phyloP scores from a whole-genome alignment of 2,888 invertebrate species.

The Noctua janthina region DNA sequence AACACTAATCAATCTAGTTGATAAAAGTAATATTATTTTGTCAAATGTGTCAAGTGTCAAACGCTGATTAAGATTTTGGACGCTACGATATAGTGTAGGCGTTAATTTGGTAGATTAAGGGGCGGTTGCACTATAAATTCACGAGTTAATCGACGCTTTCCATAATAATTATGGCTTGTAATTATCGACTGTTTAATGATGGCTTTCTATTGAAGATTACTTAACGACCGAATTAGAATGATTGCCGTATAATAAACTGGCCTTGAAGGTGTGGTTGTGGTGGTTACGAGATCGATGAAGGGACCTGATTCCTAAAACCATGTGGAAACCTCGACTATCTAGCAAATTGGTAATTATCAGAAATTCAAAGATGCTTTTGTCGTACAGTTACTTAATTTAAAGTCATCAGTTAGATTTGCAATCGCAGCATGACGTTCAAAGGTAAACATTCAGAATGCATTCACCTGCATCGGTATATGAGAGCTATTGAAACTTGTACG shows the following conservation, averaged over 20 bases:
- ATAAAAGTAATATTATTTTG: slow-evolving; percentile 60
- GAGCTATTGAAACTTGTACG: slow-evolving; percentile 21
- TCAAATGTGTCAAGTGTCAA: slow-evolving; percentile 55
- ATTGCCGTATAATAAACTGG: slow-evolving; percentile 1
- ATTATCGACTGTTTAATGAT: slow-evolving; percentile 21
- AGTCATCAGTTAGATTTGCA: slow-evolving; percentile 6
- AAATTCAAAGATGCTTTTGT: background rate
- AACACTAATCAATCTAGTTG: slow-evolving; percentile 61
- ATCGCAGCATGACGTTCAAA: slow-evolving; percentile 11
- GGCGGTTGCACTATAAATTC: slow-evolving; percentile 25
- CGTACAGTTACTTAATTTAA: background rate
- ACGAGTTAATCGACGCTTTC: slow-evolving; percentile 8
- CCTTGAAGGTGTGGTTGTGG: background rate
- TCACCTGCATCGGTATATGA: background rate
- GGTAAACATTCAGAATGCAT: slow-evolving; percentile 22
- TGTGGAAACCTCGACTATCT: background rate
- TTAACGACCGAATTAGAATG: slow-evolving; percentile 13
- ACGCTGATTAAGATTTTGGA: slow-evolving; percentile 48
- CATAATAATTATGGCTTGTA: slow-evolving; percentile 25
- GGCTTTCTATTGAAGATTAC: slow-evolving; percentile 6
- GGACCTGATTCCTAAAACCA: background rate
- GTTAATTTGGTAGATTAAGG: slow-evolving; percentile 35
- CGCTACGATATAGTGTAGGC: slow-evolving; percentile 6
- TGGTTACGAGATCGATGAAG: background rate
- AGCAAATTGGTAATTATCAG: background rate